Evolutionary conservation across 2,113 vertebrate genomes (phyloP), one percentile per base, ranked within the genome.

Genomic region (Elanus axillaris): DNA sequence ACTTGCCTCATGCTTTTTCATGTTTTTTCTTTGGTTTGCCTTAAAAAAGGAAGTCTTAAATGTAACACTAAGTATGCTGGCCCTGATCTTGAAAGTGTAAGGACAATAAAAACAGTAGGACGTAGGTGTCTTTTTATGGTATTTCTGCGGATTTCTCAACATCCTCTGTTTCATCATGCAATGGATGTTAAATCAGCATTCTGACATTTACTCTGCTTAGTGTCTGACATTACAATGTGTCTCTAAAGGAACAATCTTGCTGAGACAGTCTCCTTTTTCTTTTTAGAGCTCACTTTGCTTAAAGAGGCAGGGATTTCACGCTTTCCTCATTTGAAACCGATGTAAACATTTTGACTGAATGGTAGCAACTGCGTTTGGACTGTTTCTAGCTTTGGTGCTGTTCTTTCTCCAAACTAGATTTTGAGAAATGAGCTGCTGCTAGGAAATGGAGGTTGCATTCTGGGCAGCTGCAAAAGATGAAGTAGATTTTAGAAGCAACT

Each of bases 301-400:
- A 20, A 19, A 34, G 29, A 45, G 48, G 36, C 22, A 64, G 6
- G 14, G 5, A 1, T 79, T 79, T 76, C 27, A 40, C 16, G 18
- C 38, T 75, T 59, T 67, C 29, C 22, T 32, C 5, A 0, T 0
- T 0, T 45, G 31, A 77, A 66, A 45, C 13, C 0, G 2, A 13
- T 29, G 23, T 48, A 29, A 38, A 80, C 12, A 3, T 9, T 52
- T 18, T 17, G n/a, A 19, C n/a, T 59, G n/a, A 29, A 47, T 31
- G 52, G 10, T 59, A 47, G 26, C 42, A 71, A 3, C 50, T 6
- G 20, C 1, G 0, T 42, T 48, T n/a, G 60, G 18, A 6, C 23
- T 56, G 40, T 9, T 48, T 26, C 16, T 31, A 18, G 17, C 47
- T 59, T 40, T 55, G 45, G 19, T 69, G 59, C 55, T 89, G 48